Percentiles rank a stretch among this genome's conserved stretches.
phyloP scores from a whole-genome alignment of 2,797 vertebrate species.

The Chaetophractus vellerosus region DNA sequence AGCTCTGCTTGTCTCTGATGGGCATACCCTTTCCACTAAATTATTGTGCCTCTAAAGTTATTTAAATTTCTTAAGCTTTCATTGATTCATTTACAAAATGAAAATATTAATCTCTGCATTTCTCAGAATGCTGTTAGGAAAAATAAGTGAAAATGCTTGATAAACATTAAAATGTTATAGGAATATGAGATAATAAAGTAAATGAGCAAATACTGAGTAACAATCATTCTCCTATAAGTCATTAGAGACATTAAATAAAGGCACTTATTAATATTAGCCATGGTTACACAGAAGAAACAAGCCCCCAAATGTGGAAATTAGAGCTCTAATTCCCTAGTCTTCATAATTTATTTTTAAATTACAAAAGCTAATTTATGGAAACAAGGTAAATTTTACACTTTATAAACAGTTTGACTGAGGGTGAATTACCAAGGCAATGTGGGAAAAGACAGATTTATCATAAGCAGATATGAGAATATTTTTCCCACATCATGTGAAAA shows the following conservation, averaged over 20 bases:
- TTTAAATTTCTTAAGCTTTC: conserved; percentile 68
- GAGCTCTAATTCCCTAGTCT: conserved; percentile 56
- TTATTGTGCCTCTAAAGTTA: conserved; percentile 55
- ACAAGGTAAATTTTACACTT: conserved; percentile 63
- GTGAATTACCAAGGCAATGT: conserved; percentile 66
- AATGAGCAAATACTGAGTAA: conserved; percentile 56
- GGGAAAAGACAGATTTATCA: conserved; percentile 65
- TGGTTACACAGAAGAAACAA: conserved; percentile 60
- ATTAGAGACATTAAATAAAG: conserved; percentile 54
- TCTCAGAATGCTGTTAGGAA: conserved; percentile 64
- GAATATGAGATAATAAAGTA: conserved; percentile 56
- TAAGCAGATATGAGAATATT: conserved; percentile 73
- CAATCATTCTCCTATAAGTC: conserved; percentile 38
- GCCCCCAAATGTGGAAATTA: conserved; percentile 52
- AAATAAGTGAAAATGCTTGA: conserved; percentile 57
- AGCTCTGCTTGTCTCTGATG: not conserved
- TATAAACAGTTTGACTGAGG: conserved; percentile 55
- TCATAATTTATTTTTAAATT: conserved; percentile 41
- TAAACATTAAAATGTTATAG: conserved; percentile 72
- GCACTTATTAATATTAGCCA: conserved; percentile 61
- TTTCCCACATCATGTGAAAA: conserved; percentile 66
- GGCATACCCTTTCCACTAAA: conserved; percentile 26
- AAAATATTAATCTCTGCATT: conserved; percentile 59
- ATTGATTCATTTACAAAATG: conserved; percentile 79
- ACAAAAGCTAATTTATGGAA: conserved; percentile 70